Evolutionary conservation across 2,888 invertebrate species (phyloP).

Genomic region (Chloroclystis v-ata): DNA sequence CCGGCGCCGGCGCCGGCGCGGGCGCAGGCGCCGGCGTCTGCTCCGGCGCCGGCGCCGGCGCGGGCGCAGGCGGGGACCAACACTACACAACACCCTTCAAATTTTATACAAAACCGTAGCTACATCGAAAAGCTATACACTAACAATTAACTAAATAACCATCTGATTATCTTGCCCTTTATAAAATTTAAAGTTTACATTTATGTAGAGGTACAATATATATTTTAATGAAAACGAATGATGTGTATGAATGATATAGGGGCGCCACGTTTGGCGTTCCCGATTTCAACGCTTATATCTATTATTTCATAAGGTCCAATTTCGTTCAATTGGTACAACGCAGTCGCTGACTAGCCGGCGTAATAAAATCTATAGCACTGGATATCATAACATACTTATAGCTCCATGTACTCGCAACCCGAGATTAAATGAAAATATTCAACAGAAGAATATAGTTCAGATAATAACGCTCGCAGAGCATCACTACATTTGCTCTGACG

Average conservation of each 20-base stretch:
- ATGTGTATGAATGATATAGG: constrained; percentile 70
- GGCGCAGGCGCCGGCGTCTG: too few relatives aligned
- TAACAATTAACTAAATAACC: constrained; percentile 63
- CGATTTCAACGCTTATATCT: constrained; percentile 27
- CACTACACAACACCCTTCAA: constrained; percentile 34
- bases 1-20: too few relatives aligned
- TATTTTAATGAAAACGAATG: constrained; percentile 58
- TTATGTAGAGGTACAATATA: constrained; percentile 37
- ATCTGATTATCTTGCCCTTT: constrained; percentile 42
- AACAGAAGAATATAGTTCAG: constrained; percentile 9
- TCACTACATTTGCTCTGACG: constrained; percentile 14
- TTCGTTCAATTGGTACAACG: constrained; percentile 28
- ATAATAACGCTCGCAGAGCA: constrained; percentile 13
- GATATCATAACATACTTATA: constrained; percentile 17
- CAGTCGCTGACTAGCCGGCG: constrained; percentile 40
- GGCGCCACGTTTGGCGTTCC: constrained; percentile 33
- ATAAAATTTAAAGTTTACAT: constrained; percentile 41
- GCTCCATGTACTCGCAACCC: constrained; percentile 16
- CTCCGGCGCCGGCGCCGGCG: too few relatives aligned
- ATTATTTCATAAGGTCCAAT: constrained; percentile 25
- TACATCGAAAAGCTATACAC: constrained; percentile 64
- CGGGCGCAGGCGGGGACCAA: too few relatives aligned
- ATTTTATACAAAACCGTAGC: constrained; percentile 52
- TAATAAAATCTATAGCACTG: constrained; percentile 35
- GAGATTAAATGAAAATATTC: constrained; percentile 14